Conservation (phyloP, 2,888 invertebrate species). For the Glyphotaelius pellucidus region DNA sequence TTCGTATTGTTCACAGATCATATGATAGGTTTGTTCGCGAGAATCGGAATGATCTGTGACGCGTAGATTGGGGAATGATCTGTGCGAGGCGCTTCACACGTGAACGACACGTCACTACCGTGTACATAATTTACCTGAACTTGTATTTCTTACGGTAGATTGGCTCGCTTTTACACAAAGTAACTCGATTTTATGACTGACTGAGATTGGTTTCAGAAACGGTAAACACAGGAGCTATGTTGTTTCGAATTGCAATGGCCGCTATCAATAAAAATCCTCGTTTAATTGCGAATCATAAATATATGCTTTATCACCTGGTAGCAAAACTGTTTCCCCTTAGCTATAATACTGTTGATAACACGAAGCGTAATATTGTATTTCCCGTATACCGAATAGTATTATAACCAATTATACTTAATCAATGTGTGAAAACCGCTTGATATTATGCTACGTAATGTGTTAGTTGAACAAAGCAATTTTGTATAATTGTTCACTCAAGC, state of each 20-base stretch:
- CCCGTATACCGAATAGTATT: not conserved
- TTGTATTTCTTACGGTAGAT: not conserved
- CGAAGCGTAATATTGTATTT: not conserved
- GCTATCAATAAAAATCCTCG: not conserved
- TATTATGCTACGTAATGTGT: not conserved
- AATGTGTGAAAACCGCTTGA: not conserved
- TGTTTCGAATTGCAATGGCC: not conserved
- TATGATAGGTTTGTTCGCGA: too few species aligned
- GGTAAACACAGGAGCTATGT: not conserved
- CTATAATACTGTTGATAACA: not conserved
- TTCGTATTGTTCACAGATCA: too few species aligned
- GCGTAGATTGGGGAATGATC: too few species aligned
- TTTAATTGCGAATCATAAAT: not conserved
- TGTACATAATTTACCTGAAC: not conserved
- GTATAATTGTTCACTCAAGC: not conserved
- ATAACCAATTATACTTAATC: not conserved
- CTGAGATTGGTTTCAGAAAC: not conserved
- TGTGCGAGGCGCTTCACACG: too few species aligned
- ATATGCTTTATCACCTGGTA: not conserved
- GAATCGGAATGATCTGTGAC: too few species aligned
- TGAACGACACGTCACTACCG: too few species aligned
- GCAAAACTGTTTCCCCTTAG: not conserved
- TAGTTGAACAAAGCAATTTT: not conserved
- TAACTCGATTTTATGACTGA: not conserved
- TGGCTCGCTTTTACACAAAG: not conserved